These are phyloP conservation scores for Manis javanica DNA, from an alignment of 2,797 vertebrate genomes.

Conservation along the genomic window DNA sequence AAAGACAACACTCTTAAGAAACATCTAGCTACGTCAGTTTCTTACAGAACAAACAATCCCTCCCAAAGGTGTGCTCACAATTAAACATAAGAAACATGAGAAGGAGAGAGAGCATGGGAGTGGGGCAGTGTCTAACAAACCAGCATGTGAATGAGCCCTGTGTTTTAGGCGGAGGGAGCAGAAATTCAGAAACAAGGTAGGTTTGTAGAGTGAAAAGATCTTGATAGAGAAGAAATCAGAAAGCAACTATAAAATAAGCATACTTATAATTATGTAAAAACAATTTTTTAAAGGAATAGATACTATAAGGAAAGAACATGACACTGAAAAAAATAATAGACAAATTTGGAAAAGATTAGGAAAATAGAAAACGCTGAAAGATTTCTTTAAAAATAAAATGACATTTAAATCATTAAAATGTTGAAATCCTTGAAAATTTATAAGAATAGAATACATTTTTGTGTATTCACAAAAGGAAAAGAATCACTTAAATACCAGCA, in stretches of 20 bases:
- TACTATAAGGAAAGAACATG: background rate
- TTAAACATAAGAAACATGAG: background rate
- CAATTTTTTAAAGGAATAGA: background rate
- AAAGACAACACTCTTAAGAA: background rate
- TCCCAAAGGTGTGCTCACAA: background rate
- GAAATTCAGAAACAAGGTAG: background rate
- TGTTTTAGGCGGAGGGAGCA: background rate
- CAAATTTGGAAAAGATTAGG: background rate
- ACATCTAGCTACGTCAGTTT: background rate
- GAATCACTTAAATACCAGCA: background rate
- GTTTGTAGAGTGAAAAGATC: background rate
- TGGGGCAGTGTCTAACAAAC: background rate
- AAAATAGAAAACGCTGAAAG: background rate
- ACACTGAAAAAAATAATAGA: background rate
- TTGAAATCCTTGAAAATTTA: background rate
- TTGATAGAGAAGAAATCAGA: constrained; percentile 1
- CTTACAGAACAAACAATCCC: background rate
- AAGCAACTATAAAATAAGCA: background rate
- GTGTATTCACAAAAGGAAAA: background rate
- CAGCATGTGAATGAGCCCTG: background rate
- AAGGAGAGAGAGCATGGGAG: background rate
- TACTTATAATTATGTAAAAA: background rate
- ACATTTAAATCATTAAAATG: constrained; percentile 18
- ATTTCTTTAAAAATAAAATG: background rate
- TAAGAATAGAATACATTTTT: background rate